phyloP scores from a whole-genome alignment of 2,797 vertebrate species.

The Anomalospiza imberbis region DNA sequence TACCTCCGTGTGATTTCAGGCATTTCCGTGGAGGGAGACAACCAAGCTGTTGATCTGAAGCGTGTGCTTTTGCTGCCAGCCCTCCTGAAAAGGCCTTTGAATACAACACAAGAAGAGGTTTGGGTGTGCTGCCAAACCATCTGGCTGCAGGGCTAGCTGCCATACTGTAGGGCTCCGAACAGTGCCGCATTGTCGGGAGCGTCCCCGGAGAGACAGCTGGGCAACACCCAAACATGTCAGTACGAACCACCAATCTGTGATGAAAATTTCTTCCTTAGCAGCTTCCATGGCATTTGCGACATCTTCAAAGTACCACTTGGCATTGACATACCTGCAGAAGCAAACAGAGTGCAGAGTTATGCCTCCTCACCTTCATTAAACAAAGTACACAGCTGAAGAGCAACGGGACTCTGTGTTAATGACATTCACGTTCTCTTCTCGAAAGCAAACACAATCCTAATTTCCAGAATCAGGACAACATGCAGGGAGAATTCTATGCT shows the following conservation, averaged over 20 bases:
- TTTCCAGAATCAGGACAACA: neutral
- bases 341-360: neutral
- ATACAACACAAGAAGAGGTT: constrained; percentile 22
- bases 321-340: constrained; percentile 91
- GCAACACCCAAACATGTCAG: neutral
- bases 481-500: neutral
- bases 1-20: neutral
- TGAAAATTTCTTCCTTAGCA: constrained; percentile 95
- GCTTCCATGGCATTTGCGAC: constrained; percentile 91
- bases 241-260: constrained; percentile 97
- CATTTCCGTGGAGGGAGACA: constrained; percentile 3
- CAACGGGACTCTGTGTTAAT: fast-evolving
- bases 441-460: neutral
- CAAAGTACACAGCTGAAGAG: neutral
- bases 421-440: neutral
- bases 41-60: constrained; percentile 32
- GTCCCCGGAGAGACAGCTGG: neutral
- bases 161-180: constrained; percentile 1
- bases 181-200: neutral
- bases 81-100: constrained; percentile 64
- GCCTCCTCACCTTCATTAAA: neutral
- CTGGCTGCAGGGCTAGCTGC: constrained; percentile 30
- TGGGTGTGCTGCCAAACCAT: constrained; percentile 65
- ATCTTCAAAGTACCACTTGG: constrained; percentile 92
- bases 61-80: constrained; percentile 45